Evolutionary conservation across 2,888 invertebrate species (phyloP).

Genomic region (Drosophila lutescens): DNA sequence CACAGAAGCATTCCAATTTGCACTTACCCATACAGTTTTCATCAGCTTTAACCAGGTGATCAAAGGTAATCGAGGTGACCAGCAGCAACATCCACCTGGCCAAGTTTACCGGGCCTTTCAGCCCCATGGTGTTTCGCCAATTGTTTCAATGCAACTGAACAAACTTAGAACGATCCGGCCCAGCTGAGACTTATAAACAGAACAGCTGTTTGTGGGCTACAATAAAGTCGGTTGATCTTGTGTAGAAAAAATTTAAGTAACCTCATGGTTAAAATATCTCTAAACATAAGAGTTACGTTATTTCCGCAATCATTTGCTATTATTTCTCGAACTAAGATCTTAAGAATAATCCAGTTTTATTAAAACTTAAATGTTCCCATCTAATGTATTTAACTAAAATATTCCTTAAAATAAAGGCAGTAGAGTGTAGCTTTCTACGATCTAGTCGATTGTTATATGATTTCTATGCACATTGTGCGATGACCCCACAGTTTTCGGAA

Average conservation of each 20-base stretch:
- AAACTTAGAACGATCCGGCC: neutral
- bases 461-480: conserved; percentile 11
- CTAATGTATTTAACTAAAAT: neutral
- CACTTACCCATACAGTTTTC: conserved; percentile 38
- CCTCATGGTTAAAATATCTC: too few relatives aligned
- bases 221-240: neutral
- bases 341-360: too few relatives aligned
- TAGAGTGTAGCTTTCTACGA: neutral
- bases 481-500: conserved; percentile 38
- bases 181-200: neutral
- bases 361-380: too few relatives aligned
- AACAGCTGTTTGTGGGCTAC: neutral
- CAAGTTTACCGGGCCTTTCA: neutral
- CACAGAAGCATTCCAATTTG: too few relatives aligned
- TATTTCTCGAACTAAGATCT: too few relatives aligned
- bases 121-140: conserved; percentile 21
- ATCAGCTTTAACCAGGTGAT: neutral
- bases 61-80: neutral
- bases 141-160: conserved; percentile 25
- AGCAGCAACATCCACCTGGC: conserved; percentile 30
- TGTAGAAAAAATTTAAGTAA: too few relatives aligned
- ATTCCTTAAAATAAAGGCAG: neutral
- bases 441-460: neutral
- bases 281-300: too few relatives aligned
- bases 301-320: too few relatives aligned